Base-by-base conservation (phyloP, 2,113 vertebrate species). In the Oryzias javanicus region DNA sequence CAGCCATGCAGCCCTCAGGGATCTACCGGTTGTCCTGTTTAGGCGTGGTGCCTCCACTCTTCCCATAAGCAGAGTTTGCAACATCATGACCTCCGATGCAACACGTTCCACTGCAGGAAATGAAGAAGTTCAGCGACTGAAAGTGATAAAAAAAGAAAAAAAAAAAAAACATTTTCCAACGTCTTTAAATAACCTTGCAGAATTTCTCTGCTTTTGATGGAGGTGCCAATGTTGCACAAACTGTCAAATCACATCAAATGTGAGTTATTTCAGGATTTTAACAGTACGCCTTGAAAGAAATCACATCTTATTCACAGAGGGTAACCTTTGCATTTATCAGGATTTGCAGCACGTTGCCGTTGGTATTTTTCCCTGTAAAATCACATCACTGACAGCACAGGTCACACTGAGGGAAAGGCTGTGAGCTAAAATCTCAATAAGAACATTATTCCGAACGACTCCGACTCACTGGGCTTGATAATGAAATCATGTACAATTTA, bases 401-500 rank as follows among this genome's bases (percentile, higher is more conserved):
- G 8, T 51, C 58, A 58, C 55, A n/a, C 46, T n/a, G 72, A 76
- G 75, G 40, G 58, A 29, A 70, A 64, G 4, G 46, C 56, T 47
- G 10, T 65, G 48, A 67, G 64, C 56, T 10, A 49, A 50, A 44
- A 72, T 62, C 61, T 52, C 62, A 29, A 69, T 44, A 74, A 69
- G 57, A 64, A 44, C 64, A 42, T 35, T 35, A 35, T 35, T 35
- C 19, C 68, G 45, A 48, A 63, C 61, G 49, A 75, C 15, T 50
- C 53, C 3, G 19, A 70, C 53, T 82, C 71, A 22, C 59, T 65
- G 65, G 73, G 63, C 63, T 55, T 8, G 20, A 57, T 42, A 79
- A 80, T 80, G 61, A 58, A 82, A 60, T 63, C 51, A 17, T 49
- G 22, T 59, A 17, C 65, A 55, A 65, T 71, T 49, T 60, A 72